Evolutionary conservation across 2,113 vertebrate species (phyloP), one percentile per base, ranked within the genome.

Genomic region (Maccullochella peelii): DNA sequence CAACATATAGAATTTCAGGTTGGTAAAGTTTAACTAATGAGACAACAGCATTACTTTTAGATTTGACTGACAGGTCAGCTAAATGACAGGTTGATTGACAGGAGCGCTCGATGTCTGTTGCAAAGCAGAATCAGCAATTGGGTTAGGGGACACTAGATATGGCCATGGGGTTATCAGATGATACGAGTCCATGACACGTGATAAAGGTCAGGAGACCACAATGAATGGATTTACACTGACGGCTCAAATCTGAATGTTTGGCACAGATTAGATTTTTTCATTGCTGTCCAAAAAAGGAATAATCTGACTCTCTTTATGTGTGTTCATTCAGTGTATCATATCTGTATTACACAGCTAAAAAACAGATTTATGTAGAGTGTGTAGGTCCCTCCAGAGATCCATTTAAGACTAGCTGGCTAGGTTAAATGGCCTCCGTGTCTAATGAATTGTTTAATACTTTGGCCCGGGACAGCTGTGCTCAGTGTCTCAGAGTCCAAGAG

Each of bases 391-490:
- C 38, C 74, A 72, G 70, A 72, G 69, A 67, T 85, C 63, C 8
- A 55, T 72, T 88, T 63, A 80, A 81, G 65, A 63, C 71, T 36
- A 5, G 40, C 68, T 38, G 27, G 50, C 50, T n/a, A 47, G 83
- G 88, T 89, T 92, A 89, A 93, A 78, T 80, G 79, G 70, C 25
- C 11, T 83, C 44, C 52, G 6, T 92, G 90, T 89, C 85, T 75
- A 79, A 91, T 88, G 50, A 89, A 89, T 88, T 78, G 33, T 88
- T 88, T 81, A 88, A 71, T 49, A 58, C 76, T 42, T 71, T 86
- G 82, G 69, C 66, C 69, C 54, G 49, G 77, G 52, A 82, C 27
- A 54, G 10, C 55, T 30, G 58, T 30, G n/a, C 59, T 67, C 52
- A 73, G 15, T 27, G 63, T 57, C 9, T 85, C 2, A 40, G 25